Conservation (phyloP, 37 sponge, comb jelly and placozoan genomes). For the Chondrosia reniformis region DNA sequence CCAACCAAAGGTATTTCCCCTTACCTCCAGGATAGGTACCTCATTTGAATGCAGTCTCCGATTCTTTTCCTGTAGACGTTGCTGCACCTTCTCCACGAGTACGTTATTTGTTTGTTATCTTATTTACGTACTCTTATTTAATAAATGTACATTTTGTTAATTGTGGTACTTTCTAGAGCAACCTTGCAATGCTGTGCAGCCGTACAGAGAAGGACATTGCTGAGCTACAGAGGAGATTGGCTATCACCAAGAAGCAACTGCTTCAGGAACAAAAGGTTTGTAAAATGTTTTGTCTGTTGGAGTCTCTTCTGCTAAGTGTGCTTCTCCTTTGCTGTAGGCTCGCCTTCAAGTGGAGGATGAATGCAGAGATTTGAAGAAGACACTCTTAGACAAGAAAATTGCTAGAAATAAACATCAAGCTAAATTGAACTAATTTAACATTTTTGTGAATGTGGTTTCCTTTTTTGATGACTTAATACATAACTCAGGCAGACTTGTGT, state of each 20-base stretch:
- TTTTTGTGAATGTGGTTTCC: too few relatives aligned
- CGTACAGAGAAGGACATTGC: not conserved
- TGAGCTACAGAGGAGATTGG: not conserved
- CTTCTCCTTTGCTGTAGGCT: not conserved
- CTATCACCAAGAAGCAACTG: not conserved
- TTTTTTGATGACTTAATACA: too few relatives aligned
- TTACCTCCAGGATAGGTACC: not conserved
- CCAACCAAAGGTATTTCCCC: not conserved
- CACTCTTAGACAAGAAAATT: not conserved
- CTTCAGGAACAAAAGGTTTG: slow-evolving; percentile 2
- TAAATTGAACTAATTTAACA: too few relatives aligned
- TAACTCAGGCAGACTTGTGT: too few relatives aligned
- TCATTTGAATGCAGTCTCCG: not conserved
- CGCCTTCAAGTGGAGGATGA: not conserved
- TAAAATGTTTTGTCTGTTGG: not conserved
- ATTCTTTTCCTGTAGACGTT: not conserved
- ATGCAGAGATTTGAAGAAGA: not conserved
- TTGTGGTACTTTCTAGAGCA: too few relatives aligned
- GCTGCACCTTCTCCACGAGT: not conserved
- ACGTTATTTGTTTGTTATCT: not conserved
- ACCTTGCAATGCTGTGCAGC: too few relatives aligned
- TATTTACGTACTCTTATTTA: too few relatives aligned
- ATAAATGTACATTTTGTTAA: too few relatives aligned
- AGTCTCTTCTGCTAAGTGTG: not conserved
- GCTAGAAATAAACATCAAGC: not conserved